Evolutionary conservation across 2,888 invertebrate species (phyloP).

Genomic region (Ectemnius cavifrons): DNA sequence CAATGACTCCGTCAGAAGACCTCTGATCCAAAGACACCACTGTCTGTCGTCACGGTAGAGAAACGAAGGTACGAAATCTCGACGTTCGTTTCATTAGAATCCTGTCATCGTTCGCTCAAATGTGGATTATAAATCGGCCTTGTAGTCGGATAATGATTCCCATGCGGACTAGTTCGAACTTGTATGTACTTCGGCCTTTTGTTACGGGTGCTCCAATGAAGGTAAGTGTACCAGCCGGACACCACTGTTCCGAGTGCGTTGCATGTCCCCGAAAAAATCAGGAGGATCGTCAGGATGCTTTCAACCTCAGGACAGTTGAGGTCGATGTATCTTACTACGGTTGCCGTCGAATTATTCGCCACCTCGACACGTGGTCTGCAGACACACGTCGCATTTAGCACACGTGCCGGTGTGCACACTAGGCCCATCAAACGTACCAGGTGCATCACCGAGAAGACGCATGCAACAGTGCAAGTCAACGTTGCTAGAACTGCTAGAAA

Average conservation of each 20-base stretch:
- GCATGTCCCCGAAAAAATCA: conserved; percentile 70
- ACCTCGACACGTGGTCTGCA: conserved; percentile 63
- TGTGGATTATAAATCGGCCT: conserved; percentile 51
- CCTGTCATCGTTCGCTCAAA: conserved; percentile 56
- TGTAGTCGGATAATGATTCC: conserved; percentile 26
- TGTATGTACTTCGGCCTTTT: conserved; percentile 68
- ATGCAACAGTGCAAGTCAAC: conserved; percentile 65
- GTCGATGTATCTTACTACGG: conserved; percentile 65
- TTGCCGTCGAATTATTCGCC: conserved; percentile 47
- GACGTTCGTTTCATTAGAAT: background rate
- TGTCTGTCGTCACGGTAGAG: conserved; percentile 14
- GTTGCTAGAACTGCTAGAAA: conserved; percentile 64
- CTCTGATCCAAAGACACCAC: too few species aligned
- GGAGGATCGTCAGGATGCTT: conserved; percentile 66
- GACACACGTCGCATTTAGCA: conserved; percentile 68
- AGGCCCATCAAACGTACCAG: conserved; percentile 65
- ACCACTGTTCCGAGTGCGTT: conserved; percentile 67
- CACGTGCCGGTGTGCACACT: conserved; percentile 69
- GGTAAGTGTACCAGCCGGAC: conserved; percentile 69
- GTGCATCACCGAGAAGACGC: conserved; percentile 67
- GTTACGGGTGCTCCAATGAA: conserved; percentile 69
- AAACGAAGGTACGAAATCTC: conserved; percentile 41
- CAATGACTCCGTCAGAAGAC: too few species aligned
- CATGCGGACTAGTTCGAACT: conserved; percentile 62
- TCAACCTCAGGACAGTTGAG: conserved; percentile 73